Evolutionary conservation across 2,888 invertebrate genomes (phyloP).

Genomic region (Cryptophagus acutangulus): DNA sequence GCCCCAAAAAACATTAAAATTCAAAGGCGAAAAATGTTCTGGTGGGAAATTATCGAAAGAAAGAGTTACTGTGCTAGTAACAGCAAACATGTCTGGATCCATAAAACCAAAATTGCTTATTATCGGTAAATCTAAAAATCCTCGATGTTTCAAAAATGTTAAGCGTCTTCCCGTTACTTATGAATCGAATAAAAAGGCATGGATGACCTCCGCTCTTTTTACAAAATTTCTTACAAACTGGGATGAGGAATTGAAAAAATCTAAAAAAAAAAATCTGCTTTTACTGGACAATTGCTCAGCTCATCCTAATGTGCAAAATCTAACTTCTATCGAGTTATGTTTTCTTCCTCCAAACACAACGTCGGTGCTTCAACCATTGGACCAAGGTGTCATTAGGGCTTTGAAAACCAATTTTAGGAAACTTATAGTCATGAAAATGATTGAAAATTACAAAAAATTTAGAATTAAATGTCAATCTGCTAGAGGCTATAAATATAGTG

Average conservation of each 20-base stretch:
- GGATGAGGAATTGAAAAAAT: constrained; percentile 23
- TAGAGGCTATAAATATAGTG: neutral
- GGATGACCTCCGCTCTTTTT: constrained; percentile 21
- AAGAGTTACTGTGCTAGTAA: constrained; percentile 27
- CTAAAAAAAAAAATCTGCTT: constrained; percentile 19
- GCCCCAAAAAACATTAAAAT: constrained; percentile 29
- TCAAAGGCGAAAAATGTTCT: constrained; percentile 31
- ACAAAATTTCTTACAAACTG: constrained; percentile 16
- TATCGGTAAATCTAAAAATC: constrained; percentile 19
- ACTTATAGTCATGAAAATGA: neutral
- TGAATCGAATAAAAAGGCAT: constrained; percentile 18
- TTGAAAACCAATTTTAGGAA: constrained; percentile 15
- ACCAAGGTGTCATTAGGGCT: constrained; percentile 16
- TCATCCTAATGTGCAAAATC: constrained; percentile 17
- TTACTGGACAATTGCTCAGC: constrained; percentile 22
- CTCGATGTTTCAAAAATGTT: constrained; percentile 17
- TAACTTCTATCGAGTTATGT: constrained; percentile 16
- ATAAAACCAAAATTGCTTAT: constrained; percentile 24
- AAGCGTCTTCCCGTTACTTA: constrained; percentile 17
- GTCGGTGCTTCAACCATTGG: constrained; percentile 18
- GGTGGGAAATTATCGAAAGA: constrained; percentile 34
- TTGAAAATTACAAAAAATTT: no score
- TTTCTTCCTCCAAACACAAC: constrained; percentile 20
- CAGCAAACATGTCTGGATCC: constrained; percentile 28
- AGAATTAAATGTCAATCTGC: neutral